phyloP scores from a whole-genome alignment of 2,113 vertebrate genomes.

The Herpetotheres cachinnans region DNA sequence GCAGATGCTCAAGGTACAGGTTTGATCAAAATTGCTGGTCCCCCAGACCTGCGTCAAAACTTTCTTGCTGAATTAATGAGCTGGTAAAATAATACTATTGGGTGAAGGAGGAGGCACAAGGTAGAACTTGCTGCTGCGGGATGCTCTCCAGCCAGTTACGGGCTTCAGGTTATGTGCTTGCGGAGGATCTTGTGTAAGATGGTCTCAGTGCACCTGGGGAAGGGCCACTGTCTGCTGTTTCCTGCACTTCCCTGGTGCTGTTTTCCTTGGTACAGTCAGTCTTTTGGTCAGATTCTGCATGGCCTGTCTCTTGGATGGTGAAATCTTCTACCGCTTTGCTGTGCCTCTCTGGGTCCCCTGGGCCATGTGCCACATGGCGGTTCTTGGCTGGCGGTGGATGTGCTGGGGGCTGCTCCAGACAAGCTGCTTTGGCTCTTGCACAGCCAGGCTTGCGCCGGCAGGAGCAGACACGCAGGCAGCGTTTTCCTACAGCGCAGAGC shows the following conservation, averaged over 20 bases:
- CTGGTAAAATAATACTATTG: background rate
- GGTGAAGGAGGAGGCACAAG: background rate
- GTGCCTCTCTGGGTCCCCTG: background rate
- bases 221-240: background rate
- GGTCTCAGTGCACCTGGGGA: background rate
- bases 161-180: background rate
- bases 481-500: background rate
- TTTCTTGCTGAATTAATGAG: background rate
- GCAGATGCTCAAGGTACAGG: background rate
- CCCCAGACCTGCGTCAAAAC: background rate
- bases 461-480: background rate
- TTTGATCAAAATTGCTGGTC: background rate
- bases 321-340: background rate
- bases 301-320: background rate
- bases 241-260: fast-evolving
- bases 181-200: background rate
- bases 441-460: no score
- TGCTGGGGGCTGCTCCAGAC: background rate
- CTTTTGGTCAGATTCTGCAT: background rate
- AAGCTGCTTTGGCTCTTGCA: background rate
- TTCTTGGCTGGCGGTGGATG: background rate
- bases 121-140: background rate
- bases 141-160: background rate
- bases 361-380: background rate
- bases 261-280: background rate